phyloP scores from a whole-genome alignment of 2,113 vertebrate species.

The Thymallus thymallus region DNA sequence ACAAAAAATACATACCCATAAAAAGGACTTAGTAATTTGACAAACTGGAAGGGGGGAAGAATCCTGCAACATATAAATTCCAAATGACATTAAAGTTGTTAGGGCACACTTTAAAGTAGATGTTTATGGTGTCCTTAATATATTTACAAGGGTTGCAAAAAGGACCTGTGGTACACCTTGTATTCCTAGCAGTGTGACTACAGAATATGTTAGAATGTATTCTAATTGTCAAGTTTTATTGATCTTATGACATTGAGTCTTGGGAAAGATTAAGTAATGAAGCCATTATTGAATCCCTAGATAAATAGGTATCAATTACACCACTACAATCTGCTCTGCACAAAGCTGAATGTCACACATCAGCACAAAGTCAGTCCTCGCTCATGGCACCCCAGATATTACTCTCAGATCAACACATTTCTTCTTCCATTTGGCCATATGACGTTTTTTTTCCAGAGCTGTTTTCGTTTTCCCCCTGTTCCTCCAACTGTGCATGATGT shows the following conservation, averaged over 20 bases:
- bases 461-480: background rate
- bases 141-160: slow-evolving; percentile 18
- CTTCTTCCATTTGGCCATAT: slow-evolving; percentile 16
- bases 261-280: background rate
- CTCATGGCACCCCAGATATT: slow-evolving; percentile 20
- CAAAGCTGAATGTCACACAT: background rate
- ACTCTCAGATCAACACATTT: slow-evolving; percentile 35
- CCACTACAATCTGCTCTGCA: background rate
- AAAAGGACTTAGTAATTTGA: slow-evolving; percentile 45
- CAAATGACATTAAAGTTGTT: slow-evolving; percentile 26
- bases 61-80: slow-evolving; percentile 21
- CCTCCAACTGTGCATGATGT: background rate
- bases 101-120: slow-evolving; percentile 23
- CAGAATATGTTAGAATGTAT: background rate
- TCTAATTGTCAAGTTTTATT: background rate
- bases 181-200: background rate
- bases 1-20: slow-evolving; percentile 61
- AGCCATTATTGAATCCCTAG: background rate
- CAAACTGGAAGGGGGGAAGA: slow-evolving; percentile 43
- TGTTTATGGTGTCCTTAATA: slow-evolving; percentile 29
- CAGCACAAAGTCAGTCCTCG: slow-evolving; percentile 29
- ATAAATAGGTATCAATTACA: background rate
- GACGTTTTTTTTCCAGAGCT: slow-evolving; percentile 2
- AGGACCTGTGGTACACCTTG: background rate
- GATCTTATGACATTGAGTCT: background rate